Base-by-base conservation (phyloP, 2,888 invertebrate species). In the Oligia strigilis region DNA sequence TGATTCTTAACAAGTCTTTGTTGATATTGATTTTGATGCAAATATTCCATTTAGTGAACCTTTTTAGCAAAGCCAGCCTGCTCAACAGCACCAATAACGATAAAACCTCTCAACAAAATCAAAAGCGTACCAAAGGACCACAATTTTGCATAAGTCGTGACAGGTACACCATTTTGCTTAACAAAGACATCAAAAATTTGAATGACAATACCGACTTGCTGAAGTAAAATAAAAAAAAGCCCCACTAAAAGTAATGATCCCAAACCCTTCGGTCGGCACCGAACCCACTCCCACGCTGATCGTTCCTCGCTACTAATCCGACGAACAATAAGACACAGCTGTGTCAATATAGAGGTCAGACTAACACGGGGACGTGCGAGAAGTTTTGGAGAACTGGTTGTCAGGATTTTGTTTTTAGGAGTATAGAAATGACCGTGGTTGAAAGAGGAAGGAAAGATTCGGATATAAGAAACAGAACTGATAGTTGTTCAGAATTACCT, bases 241-340 rank as follows among this genome's bases (percentile, higher is more conserved):
- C 1, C 60, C 60, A 55, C 66, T 65, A 75, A 87, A 87, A 87
- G 77, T 72, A 84, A 74, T 72, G 64, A 67, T 81, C 71, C 73
- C 4, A 46, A 78, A 81, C 29, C 79, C 81, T 80, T 81, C 64
- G 75, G 64, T 66, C 19, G 75, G 62, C 52, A 75, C 77, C 72
- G 55, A 80, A 83, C 65, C 69, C 58, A 87, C 90, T 88, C 90
- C 92, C 93, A 93, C 91, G 88, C 91, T 76, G 85, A 86, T 86
- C 77, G 82, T 4, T 82, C 82, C 88, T 89, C 86, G 88, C 89
- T 84, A 88, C 92, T 92, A 92, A 92, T 92, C 92, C 88, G 82
- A 74, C 75, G 84, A 81, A 89, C 88, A 89, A 89, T 91, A 85
- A 75, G 83, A 72, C 78, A 80, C 93, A 93, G 93, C 93, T 93